Percentiles rank a stretch among this genome's conserved stretches.
These are phyloP conservation scores for Sminthurinus aureus DNA, from an alignment of 2,888 invertebrate genomes.

Conservation along the genomic window DNA sequence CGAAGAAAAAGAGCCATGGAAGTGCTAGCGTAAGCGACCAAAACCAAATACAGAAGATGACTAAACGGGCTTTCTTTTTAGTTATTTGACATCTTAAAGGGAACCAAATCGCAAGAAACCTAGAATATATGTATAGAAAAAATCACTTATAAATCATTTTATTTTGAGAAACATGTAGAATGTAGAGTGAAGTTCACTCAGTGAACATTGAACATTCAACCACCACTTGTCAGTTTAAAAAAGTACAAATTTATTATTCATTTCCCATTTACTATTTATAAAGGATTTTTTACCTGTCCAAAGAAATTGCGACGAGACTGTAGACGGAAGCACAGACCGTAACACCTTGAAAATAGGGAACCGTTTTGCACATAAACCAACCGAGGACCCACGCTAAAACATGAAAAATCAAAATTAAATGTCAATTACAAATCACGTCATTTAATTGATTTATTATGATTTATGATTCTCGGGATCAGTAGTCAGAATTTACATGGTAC, in stretches of 20 bases:
- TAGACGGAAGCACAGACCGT: constrained; percentile 68
- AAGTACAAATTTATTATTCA: too few relatives aligned
- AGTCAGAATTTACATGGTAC: too few relatives aligned
- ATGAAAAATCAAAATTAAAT: neutral
- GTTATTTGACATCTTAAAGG: constrained; percentile 90
- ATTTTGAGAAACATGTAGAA: neutral
- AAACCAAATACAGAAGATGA: constrained; percentile 7
- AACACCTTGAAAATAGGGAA: constrained; percentile 68
- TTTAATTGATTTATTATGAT: too few relatives aligned
- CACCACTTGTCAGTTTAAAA: too few relatives aligned
- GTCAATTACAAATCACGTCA: too few relatives aligned
- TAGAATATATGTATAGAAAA: constrained; percentile 66
- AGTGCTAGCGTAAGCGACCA: neutral
- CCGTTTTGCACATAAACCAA: constrained; percentile 66
- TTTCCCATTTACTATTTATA: too few relatives aligned
- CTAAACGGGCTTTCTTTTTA: constrained; percentile 77
- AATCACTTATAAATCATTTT: neutral
- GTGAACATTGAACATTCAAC: too few relatives aligned
- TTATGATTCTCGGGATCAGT: too few relatives aligned
- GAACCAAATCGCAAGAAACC: constrained; percentile 95
- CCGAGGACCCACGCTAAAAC: constrained; percentile 68
- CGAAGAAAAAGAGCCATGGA: constrained; percentile 27
- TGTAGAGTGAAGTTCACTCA: too few relatives aligned
- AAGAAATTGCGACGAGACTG: constrained; percentile 68
- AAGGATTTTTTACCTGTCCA: constrained; percentile 62